These are phyloP conservation scores for Nanorana parkeri DNA, from an alignment of 2,113 vertebrate species.

Conservation along the genomic window DNA sequence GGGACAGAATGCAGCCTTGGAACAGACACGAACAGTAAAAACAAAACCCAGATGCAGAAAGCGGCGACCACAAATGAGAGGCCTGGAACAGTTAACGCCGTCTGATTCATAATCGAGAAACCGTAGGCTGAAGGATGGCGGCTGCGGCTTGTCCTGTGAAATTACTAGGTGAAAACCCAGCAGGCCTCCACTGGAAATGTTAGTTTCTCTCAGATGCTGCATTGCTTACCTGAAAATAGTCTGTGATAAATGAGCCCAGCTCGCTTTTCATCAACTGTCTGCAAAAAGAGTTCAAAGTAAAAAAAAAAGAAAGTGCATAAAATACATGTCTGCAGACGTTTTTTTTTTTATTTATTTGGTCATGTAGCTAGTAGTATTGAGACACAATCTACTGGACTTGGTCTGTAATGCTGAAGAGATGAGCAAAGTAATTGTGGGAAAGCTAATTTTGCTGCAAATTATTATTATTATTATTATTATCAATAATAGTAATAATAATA, in stretches of 20 bases:
- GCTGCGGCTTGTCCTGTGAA: background rate
- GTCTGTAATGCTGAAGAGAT: no score
- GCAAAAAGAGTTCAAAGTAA: slow-evolving; percentile 65
- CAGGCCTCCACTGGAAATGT: background rate
- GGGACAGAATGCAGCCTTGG: background rate
- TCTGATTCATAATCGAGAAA: background rate
- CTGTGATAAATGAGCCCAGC: slow-evolving; percentile 93
- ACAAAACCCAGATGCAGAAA: background rate
- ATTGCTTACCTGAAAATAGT: slow-evolving; percentile 91
- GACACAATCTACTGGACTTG: no score
- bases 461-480: no score
- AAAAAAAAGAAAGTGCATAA: no score
- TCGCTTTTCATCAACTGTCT: slow-evolving; percentile 93
- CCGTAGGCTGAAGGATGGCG: background rate
- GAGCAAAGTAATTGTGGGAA: no score
- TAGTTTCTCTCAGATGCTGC: background rate
- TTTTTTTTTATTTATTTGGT: no score
- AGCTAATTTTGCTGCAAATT: no score
- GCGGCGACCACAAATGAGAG: background rate
- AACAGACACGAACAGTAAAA: background rate
- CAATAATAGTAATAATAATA: no score
- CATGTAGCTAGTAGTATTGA: no score
- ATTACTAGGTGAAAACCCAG: background rate
- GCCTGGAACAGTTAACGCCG: background rate
- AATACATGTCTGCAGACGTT: background rate